Evolutionary conservation across 2,888 invertebrate species (phyloP), one percentile per base, ranked within the genome.

Genomic region (Nemoura dubitans): DNA sequence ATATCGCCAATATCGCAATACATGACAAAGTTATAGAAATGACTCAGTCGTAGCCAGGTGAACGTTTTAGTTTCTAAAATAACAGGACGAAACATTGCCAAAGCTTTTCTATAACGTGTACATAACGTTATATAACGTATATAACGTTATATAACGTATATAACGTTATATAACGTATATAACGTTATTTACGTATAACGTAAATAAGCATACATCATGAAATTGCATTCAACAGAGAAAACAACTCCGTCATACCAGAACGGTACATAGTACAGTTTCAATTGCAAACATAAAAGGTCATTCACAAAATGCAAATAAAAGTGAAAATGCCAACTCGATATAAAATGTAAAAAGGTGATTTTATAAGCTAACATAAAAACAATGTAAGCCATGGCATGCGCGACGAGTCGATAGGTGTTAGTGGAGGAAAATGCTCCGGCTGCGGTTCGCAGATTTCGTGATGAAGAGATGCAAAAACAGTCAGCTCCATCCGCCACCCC

Each of bases 301-400:
- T 59, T 59, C 59, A 14, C 14, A 59, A 59, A 59, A 59, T 59
- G 59, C 59, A 59, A 59, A 59, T 59, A 59, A 59, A 59, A 59
- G 59, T 59, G 59, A 59, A 59, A 59, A 59, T 59, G 59, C 59
- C 59, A 59, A 59, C 59, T 59, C 59, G 21, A 59, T 59, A 59
- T 21, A 59, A 59, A 59, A 59, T 59, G 59, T 14, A 59, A 59
- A 59, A 36, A 36, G 2, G 21, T 59, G 21, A 59, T 59, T 59
- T 59, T 59, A 59, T 21, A 59, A 59, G 59, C 59, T 59, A 59
- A 59, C 59, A 59, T 59, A 21, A 59, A 59, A 59, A 59, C 21
- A 59, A 59, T 59, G 59, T 59, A 6, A 59, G 59, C 14, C 36
- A 36, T 59, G 59, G 36, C 59, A 21, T 59, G 59, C 2, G 59